A percentile compares a stretch with the other conserved stretches of the same genome.
Conservation (phyloP, 2,888 invertebrate genomes). For the Shargacucullia verbasci region DNA sequence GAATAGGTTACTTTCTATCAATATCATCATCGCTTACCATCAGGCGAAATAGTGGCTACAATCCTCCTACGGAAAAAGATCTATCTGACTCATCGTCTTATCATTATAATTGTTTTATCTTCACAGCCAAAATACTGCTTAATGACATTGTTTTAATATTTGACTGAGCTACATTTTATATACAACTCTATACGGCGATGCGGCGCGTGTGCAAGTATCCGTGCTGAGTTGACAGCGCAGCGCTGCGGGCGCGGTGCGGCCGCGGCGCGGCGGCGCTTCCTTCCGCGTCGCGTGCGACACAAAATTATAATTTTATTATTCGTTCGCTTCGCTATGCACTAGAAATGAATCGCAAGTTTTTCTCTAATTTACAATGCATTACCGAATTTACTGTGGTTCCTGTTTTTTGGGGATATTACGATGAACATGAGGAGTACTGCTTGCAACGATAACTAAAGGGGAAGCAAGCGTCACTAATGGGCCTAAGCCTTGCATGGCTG, state of each 20-base stretch:
- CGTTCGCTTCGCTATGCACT: conserved; percentile 8
- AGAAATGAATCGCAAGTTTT: conserved; percentile 16
- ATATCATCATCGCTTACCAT: too few relatives aligned
- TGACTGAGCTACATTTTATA: too few relatives aligned
- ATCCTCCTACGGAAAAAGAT: too few relatives aligned
- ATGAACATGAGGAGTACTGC: not conserved
- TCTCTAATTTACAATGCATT: conserved; percentile 15
- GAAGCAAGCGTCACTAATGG: too few relatives aligned
- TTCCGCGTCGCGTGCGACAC: conserved; percentile 53
- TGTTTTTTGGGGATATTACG: conserved; percentile 9
- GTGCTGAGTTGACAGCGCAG: conserved; percentile 13
- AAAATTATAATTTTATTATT: conserved; percentile 33
- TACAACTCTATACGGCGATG: conserved; percentile 16
- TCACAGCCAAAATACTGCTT: too few relatives aligned
- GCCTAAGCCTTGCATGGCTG: too few relatives aligned
- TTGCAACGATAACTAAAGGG: too few relatives aligned
- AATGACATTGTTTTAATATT: too few relatives aligned
- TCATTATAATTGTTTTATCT: too few relatives aligned
- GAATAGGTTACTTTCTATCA: too few relatives aligned
- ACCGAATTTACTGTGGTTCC: conserved; percentile 25
- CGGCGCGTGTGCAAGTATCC: conserved; percentile 7
- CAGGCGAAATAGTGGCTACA: too few relatives aligned
- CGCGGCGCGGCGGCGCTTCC: conserved; percentile 33
- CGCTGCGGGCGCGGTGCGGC: not conserved
- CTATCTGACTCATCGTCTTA: too few relatives aligned